Evolutionary conservation across 2,888 invertebrate genomes (phyloP), one percentile per base, ranked within the genome.

Genomic region (Drosophila lacicola): DNA sequence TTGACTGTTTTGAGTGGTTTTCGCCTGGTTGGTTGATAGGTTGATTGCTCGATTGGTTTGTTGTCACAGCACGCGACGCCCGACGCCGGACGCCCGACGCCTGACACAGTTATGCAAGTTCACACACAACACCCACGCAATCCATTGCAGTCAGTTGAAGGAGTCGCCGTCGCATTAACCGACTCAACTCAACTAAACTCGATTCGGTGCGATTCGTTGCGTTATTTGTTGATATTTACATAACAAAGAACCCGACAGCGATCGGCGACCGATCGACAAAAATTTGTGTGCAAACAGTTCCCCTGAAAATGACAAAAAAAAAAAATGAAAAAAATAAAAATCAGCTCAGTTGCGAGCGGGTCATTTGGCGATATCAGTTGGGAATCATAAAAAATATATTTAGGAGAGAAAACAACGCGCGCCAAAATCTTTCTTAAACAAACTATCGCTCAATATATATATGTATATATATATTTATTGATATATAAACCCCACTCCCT

Each of bases 101-200:
- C 65, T 82, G 82, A 85, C 89, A 84, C 78, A 84, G 87, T 88
- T 84, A 84, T 88, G 87, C 87, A 84, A 84, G 88, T 84, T 81
- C 65, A 67, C 70, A 74, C 49, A 77, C 70, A 80, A 83, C 84
- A 88, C 84, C 84, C 84, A 85, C 84, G 84, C 84, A 80, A 75
- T 61, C 66, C 57, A 47, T 39, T 17, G 10, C 37, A 61, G 47
- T 19, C 65, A 50, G 70, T 76, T 77, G 72, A 77, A 53, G 65
- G 11, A 57, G 49, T 50, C 51, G 55, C n/a, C 55, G 54, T 54
- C 44, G 54, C 34, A 37, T 61, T 58, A 70, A 73, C 68, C 64
- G 60, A 68, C 66, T 82, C 62, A n/a, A 37, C 21, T 3, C 36
- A 36, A 45, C 14, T 34, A 46, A 0, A 47, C 19, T 36, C 50